These are phyloP conservation scores for Cryptoblepharus egeriae DNA, from an alignment of 2,797 vertebrate genomes.

Conservation along the genomic window DNA sequence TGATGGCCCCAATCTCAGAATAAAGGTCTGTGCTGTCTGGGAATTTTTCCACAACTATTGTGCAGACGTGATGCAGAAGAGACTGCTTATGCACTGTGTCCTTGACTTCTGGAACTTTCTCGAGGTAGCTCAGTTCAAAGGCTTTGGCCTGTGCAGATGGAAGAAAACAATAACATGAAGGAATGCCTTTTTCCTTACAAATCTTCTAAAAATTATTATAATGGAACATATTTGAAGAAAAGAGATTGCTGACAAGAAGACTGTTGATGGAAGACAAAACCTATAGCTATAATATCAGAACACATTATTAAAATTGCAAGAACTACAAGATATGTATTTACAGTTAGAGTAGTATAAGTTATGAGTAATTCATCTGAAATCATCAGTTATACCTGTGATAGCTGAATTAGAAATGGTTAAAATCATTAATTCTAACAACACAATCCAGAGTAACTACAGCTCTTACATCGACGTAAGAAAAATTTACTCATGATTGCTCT, in stretches of 20 bases:
- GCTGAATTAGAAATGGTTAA: background rate
- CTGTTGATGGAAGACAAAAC: background rate
- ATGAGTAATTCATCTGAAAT: background rate
- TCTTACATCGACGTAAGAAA: too few species aligned
- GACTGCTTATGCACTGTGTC: conserved; percentile 98
- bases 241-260: background rate
- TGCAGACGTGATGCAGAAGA: conserved; percentile 92
- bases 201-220: background rate
- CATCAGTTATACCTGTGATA: too few species aligned
- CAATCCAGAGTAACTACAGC: too few species aligned
- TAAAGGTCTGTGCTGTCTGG: conserved; percentile 96
- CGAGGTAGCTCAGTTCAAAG: conserved; percentile 97
- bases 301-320: background rate
- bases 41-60: conserved; percentile 96
- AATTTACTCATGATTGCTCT: too few species aligned
- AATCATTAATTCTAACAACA: too few species aligned
- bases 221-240: background rate
- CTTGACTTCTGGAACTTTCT: conserved; percentile 98
- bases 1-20: conserved; percentile 95
- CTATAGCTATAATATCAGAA: background rate
- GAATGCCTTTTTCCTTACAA: background rate
- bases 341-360: background rate
- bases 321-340: background rate
- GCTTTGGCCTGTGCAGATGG: conserved; percentile 87
- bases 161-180: conserved; percentile 11